Percentiles rank a stretch among this genome's conserved stretches.
Conservation (phyloP, 2,113 vertebrate genomes). For the Collichthys lucidus region DNA sequence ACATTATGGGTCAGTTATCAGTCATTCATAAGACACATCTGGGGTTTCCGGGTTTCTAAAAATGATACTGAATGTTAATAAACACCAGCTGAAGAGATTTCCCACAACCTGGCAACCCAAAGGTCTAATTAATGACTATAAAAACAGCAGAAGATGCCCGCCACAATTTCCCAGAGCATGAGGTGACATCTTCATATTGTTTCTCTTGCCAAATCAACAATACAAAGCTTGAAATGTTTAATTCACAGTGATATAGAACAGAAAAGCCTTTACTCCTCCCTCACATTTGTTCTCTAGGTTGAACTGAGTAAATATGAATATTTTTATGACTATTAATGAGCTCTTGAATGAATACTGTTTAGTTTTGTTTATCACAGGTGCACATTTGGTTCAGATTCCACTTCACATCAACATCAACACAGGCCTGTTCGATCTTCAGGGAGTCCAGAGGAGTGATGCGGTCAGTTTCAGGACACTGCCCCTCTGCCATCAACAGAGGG, state of each 20-base stretch:
- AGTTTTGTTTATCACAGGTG: background rate
- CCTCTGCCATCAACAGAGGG: slow-evolving; percentile 80
- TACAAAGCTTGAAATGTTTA: background rate
- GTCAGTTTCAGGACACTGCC: background rate
- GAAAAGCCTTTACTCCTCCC: background rate
- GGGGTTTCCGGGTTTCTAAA: background rate
- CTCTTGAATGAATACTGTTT: too few species aligned
- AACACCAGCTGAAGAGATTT: background rate
- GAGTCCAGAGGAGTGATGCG: slow-evolving; percentile 6
- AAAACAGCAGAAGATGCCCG: background rate
- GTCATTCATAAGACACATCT: background rate
- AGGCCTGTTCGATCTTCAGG: background rate
- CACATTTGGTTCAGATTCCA: background rate
- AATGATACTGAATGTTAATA: background rate
- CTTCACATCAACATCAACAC: background rate
- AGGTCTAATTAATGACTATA: background rate
- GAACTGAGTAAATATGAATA: background rate
- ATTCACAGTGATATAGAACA: background rate
- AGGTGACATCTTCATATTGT: background rate
- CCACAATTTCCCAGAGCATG: background rate
- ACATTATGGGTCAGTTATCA: background rate
- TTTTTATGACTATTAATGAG: background rate
- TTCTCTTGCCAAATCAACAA: background rate
- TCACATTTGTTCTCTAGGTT: background rate
- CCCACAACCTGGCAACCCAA: background rate